These are phyloP conservation scores for Ptychochromis oligacanthus DNA, from an alignment of 2,113 vertebrate genomes.

Conservation along the genomic window DNA sequence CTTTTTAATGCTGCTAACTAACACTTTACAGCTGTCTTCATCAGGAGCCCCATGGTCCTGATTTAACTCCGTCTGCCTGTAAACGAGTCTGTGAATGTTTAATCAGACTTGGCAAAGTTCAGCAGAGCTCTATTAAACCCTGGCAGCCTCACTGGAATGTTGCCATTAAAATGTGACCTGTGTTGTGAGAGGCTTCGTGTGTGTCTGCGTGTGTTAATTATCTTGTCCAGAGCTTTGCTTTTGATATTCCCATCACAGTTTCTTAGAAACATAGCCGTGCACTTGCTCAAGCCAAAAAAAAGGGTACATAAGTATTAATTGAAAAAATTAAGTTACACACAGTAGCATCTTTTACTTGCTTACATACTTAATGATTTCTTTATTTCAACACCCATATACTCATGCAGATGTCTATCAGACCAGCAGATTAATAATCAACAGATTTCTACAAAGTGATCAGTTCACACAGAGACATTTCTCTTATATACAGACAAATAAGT, in stretches of 20 bases:
- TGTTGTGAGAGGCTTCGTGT: constrained; percentile 6
- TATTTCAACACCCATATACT: background rate
- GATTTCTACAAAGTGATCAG: background rate
- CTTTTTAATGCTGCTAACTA: background rate
- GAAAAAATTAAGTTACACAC: background rate
- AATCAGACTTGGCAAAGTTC: constrained; percentile 33
- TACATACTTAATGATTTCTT: background rate
- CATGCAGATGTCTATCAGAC: background rate
- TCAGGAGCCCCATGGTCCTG: background rate
- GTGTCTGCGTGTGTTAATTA: background rate
- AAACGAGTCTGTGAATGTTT: constrained; percentile 12
- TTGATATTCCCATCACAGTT: constrained; percentile 41
- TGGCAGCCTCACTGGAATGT: constrained; percentile 36
- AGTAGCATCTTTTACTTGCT: background rate
- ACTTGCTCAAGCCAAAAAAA: background rate
- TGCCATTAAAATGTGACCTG: constrained; percentile 52
- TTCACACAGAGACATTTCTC: background rate
- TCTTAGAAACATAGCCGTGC: constrained; percentile 22
- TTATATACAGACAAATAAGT: background rate
- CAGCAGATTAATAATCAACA: background rate
- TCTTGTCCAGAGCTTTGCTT: background rate
- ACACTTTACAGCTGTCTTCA: background rate
- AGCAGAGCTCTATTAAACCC: constrained; percentile 46
- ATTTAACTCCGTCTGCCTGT: background rate
- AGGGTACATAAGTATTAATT: background rate